phyloP scores from a whole-genome alignment of 2,797 vertebrate genomes.

The Enteromius mattozi region DNA sequence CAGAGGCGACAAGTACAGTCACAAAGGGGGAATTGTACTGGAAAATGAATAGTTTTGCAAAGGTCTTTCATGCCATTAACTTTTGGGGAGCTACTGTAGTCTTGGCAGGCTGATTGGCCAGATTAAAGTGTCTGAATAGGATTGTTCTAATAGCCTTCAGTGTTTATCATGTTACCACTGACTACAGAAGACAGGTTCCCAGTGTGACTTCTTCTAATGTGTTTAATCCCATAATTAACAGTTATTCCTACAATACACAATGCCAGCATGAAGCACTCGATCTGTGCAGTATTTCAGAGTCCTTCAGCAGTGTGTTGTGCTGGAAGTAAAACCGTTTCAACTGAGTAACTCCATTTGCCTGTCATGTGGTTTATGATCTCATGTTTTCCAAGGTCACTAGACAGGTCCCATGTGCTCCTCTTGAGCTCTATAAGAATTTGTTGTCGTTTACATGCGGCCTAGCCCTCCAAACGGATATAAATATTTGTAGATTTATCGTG shows the following conservation, averaged over 20 bases:
- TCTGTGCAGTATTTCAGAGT: not conserved
- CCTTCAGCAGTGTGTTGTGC: not conserved
- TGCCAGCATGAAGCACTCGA: conserved; percentile 13
- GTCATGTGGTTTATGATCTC: conserved; percentile 16
- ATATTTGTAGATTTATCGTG: not conserved
- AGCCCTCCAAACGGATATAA: not conserved
- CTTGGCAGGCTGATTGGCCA: conserved; percentile 57
- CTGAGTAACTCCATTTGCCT: conserved; percentile 2
- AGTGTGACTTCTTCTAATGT: conserved; percentile 65
- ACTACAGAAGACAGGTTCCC: conserved; percentile 57
- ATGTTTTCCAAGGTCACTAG: conserved; percentile 17
- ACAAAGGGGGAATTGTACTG: conserved; percentile 63
- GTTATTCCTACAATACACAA: conserved; percentile 22
- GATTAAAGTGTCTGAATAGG: conserved; percentile 30
- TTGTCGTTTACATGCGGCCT: not conserved
- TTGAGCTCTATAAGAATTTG: conserved; percentile 20
- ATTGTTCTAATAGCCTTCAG: conserved; percentile 69
- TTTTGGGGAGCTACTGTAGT: conserved; percentile 51
- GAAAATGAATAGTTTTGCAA: conserved; percentile 61
- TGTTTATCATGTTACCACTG: conserved; percentile 69
- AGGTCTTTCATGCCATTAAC: conserved; percentile 53
- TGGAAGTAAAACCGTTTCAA: conserved; percentile 25
- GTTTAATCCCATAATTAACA: conserved; percentile 56
- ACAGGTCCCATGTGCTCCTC: conserved; percentile 19
- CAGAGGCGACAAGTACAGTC: conserved; percentile 41